Conservation (phyloP, 2,113 vertebrate species). For the Mobula hypostoma region DNA sequence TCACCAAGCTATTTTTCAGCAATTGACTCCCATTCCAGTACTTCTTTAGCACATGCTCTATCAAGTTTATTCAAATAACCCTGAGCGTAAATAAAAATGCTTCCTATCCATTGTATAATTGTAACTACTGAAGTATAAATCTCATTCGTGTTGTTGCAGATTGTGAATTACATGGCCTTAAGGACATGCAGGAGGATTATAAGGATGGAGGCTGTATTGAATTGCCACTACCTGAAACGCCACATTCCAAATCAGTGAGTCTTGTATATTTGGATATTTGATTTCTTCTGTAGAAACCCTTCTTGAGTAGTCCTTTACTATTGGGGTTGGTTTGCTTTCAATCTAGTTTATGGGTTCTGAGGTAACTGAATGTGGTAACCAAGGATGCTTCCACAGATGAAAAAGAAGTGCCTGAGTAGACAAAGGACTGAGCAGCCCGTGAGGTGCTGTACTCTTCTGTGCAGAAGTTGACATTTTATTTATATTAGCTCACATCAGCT, state of each 20-base stretch:
- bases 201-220: slow-evolving; percentile 58
- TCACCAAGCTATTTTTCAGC: neutral
- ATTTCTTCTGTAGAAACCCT: neutral
- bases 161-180: slow-evolving; percentile 81
- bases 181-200: slow-evolving; percentile 74
- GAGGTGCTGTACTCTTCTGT: too few relatives aligned
- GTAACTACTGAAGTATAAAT: neutral
- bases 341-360: too few relatives aligned
- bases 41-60: neutral
- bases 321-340: too few relatives aligned
- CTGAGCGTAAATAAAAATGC: neutral
- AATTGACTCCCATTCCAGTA: neutral
- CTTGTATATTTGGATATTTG: neutral
- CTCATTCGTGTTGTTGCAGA: slow-evolving; percentile 55
- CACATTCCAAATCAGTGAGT: slow-evolving; percentile 57
- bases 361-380: too few relatives aligned
- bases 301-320: too few relatives aligned
- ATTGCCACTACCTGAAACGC: slow-evolving; percentile 47
- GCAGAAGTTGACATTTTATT: neutral
- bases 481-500: neutral
- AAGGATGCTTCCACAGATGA: too few relatives aligned
- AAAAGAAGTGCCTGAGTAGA: too few relatives aligned
- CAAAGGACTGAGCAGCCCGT: too few relatives aligned
- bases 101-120: neutral
- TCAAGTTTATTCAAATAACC: neutral